phyloP scores from a whole-genome alignment of 2,797 vertebrate genomes.

The Perodicticus potto region DNA sequence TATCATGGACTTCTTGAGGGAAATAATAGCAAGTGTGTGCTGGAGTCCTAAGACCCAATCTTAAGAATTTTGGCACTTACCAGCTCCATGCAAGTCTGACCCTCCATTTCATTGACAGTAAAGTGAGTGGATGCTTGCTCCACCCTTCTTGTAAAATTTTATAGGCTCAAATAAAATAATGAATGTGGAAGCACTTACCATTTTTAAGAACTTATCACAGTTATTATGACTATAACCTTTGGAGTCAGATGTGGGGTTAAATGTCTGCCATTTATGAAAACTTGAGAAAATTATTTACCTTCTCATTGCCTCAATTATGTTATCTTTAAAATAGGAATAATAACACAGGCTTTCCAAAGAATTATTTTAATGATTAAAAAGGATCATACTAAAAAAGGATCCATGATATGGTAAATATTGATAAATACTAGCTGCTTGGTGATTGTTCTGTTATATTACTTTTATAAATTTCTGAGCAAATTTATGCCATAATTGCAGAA shows the following conservation, averaged over 20 bases:
- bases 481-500: not conserved
- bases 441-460: not conserved
- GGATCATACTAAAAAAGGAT: not conserved
- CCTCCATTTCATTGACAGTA: constrained; percentile 62
- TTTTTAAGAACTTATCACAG: constrained; percentile 68
- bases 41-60: not conserved
- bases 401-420: not conserved
- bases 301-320: not conserved
- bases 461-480: not conserved
- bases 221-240: constrained; percentile 71
- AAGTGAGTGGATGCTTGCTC: constrained; percentile 59
- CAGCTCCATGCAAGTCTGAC: not conserved
- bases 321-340: not conserved
- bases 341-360: not conserved
- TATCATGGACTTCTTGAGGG: not conserved
- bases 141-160: constrained; percentile 76
- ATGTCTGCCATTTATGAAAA: constrained; percentile 46
- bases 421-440: not conserved
- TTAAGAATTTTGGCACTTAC: not conserved
- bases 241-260: constrained; percentile 60
- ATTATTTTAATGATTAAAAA: not conserved
- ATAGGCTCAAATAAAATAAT: constrained; percentile 79
- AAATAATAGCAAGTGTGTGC: not conserved
- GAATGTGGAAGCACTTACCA: constrained; percentile 69
- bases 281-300: not conserved